phyloP scores from a whole-genome alignment of 2,888 invertebrate genomes.

The Epirrhoe tristata region DNA sequence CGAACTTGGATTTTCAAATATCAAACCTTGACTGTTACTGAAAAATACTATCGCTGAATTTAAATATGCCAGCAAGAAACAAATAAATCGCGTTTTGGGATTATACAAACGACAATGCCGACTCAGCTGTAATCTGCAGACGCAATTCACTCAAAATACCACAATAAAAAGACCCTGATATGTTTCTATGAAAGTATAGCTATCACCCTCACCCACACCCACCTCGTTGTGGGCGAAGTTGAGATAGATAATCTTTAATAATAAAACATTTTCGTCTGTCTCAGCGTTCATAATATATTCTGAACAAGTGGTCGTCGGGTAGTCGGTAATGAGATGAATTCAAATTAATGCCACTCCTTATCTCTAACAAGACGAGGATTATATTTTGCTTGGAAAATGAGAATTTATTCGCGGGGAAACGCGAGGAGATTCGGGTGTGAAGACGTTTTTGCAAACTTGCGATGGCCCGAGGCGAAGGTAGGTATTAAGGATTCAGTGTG shows the following conservation, averaged over 20 bases:
- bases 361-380: constrained; percentile 61
- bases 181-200: constrained; percentile 36
- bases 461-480: background rate
- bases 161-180: constrained; percentile 32
- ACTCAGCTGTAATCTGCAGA: constrained; percentile 28
- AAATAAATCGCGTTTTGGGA: constrained; percentile 18
- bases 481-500: constrained; percentile 15
- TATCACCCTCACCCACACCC: constrained; percentile 31
- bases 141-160: constrained; percentile 36
- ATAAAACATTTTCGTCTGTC: constrained; percentile 60
- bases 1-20: constrained; percentile 22
- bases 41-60: constrained; percentile 11
- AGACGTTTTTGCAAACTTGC: constrained; percentile 34
- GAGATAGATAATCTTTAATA: constrained; percentile 50
- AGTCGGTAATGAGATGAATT: constrained; percentile 63
- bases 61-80: constrained; percentile 5
- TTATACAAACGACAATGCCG: constrained; percentile 28
- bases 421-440: constrained; percentile 49
- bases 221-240: constrained; percentile 13
- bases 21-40: constrained; percentile 5
- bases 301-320: constrained; percentile 57
- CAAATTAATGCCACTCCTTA: constrained; percentile 63
- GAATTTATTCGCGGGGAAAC: constrained; percentile 58
- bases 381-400: constrained; percentile 61
- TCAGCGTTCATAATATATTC: constrained; percentile 60